Evolutionary conservation across 2,888 invertebrate genomes (phyloP), one percentile per base, ranked within the genome.

Genomic region (Ochropleura plecta): DNA sequence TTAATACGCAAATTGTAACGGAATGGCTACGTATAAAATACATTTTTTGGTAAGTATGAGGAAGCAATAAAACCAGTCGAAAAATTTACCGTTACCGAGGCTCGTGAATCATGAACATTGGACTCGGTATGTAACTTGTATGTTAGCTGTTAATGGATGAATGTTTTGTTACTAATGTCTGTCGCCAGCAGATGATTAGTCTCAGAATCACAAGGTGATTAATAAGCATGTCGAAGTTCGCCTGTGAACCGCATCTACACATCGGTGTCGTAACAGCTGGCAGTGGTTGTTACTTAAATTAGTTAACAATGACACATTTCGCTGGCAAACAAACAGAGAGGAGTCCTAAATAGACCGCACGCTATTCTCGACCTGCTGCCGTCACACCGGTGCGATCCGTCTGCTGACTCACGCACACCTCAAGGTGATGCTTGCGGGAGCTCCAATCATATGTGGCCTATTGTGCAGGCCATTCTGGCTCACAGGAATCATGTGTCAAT

Each of bases 251-350:
- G 83, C 88, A 88, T 90, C 91, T 90, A 88, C 88, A 86, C 88
- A 84, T 69, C 65, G 83, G 69, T 81, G 94, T 95, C 94, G 96
- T 95, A 96, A 96, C 93, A 93, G 92, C 95, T 96, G 96, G 96
- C 96, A 94, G 92, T 91, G 91, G 93, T 86, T 91, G 95, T 95
- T 95, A 95, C 96, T 96, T 94, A 96, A 95, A 96, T 96, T 96
- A 96, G 96, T 96, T 96, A 96, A 96, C 96, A 96, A 96, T 96
- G 96, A 96, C 96, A 96, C 96, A 96, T 96, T 94, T 96, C 91
- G 94, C 95, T 96, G 96, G 96, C 96, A 96, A 96, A 96, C 96
- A 96, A 95, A 95, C 95, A 90, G 90, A 92, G 93, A 95, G 93
- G 93, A 94, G 92, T 95, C 94, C 93, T 95, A 96, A 96, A 96